Conservation (phyloP, 2,888 invertebrate species). For the Leucophora obtusa region DNA sequence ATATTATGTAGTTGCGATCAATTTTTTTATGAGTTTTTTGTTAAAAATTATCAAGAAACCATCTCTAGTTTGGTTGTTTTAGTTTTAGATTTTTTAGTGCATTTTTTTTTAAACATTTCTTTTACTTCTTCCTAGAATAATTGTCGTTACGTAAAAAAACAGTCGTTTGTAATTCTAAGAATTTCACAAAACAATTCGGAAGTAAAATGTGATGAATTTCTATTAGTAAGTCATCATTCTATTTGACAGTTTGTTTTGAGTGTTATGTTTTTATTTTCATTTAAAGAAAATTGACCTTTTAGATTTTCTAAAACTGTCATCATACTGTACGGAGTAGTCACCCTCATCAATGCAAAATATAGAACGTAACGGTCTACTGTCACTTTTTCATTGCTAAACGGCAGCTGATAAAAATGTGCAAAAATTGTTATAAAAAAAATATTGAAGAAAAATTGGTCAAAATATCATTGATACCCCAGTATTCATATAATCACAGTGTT, state of each 20-base stretch:
- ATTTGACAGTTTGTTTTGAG: conserved; percentile 59
- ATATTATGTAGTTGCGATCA: conserved; percentile 14
- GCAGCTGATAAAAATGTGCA: conserved; percentile 60
- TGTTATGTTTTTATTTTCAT: conserved; percentile 14
- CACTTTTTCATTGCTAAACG: conserved; percentile 50
- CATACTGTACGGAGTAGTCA: conserved; percentile 51
- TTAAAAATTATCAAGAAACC: conserved; percentile 13
- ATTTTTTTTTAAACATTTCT: conserved; percentile 32
- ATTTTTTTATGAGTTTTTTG: conserved; percentile 18
- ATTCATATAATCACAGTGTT: conserved; percentile 37
- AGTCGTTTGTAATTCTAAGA: neutral
- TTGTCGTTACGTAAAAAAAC: conserved; percentile 5
- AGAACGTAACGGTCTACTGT: conserved; percentile 42
- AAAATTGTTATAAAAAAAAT: conserved; percentile 9
- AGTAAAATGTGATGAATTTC: conserved; percentile 30
- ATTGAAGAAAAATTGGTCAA: conserved; percentile 50
- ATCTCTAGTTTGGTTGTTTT: conserved; percentile 58
- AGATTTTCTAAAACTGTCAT: conserved; percentile 57
- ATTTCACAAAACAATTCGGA: conserved; percentile 16
- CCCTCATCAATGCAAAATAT: conserved; percentile 55
- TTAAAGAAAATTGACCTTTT: conserved; percentile 55
- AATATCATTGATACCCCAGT: conserved; percentile 51
- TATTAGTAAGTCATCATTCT: conserved; percentile 42
- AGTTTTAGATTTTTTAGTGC: conserved; percentile 56
- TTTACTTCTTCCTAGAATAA: neutral